Conservation (phyloP, 1,140 invertebrate genomes). For the Eumaeus atala region DNA sequence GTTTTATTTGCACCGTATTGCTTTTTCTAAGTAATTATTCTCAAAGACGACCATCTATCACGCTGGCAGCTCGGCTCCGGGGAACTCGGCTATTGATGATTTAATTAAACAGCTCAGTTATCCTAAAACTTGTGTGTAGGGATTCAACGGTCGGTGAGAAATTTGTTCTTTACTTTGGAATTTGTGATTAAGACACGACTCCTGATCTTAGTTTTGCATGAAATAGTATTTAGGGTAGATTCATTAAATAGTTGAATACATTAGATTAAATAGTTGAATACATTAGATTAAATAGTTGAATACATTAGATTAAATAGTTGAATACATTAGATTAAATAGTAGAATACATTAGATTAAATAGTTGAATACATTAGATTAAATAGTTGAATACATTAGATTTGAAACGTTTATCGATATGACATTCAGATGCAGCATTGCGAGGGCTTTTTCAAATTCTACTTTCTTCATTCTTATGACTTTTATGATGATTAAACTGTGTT, state of each 20-base stretch:
- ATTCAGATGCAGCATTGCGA: too few species aligned
- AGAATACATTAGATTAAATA: too few species aligned
- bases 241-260: conserved; percentile 4
- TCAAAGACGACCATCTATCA: conserved; percentile 24
- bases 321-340: too few species aligned
- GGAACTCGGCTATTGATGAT: conserved; percentile 39
- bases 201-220: conserved; percentile 33
- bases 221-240: conserved; percentile 41
- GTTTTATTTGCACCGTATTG: conserved; percentile 12
- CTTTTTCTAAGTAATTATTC: conserved; percentile 22
- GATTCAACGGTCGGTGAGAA: conserved; percentile 29
- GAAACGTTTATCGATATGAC: too few species aligned
- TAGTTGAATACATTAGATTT: too few species aligned
- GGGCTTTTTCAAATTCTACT: too few species aligned
- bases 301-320: too few species aligned
- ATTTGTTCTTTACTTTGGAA: conserved; percentile 44
- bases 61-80: conserved; percentile 19
- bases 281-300: too few species aligned
- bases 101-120: conserved; percentile 43
- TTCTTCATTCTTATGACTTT: too few species aligned
- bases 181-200: conserved; percentile 51
- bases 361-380: too few species aligned
- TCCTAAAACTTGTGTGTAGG: conserved; percentile 40
- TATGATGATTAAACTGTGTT: too few species aligned
- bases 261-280: neutral